Base-by-base conservation (phyloP, 1,140 invertebrate genomes). In the Portunus trituberculatus region DNA sequence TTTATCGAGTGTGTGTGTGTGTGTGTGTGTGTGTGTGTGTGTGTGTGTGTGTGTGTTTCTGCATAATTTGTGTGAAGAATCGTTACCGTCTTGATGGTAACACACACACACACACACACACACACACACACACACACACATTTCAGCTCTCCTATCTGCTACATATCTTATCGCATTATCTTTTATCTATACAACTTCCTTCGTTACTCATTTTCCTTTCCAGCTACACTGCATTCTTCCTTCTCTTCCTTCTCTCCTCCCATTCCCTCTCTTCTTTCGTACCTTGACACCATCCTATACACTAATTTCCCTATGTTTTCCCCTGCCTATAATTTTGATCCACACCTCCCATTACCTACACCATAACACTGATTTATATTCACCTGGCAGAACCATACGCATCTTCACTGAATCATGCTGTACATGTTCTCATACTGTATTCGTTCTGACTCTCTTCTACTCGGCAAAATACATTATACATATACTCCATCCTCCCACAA, bases 41-140 rank as follows among this genome's bases (percentile, higher is more conserved):
- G 16, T 20, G n/a, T n/a, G 39, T 39, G 76, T 82, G 76, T 28
- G 76, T 82, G 28, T 25, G 16, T 20, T 28, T 20, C 16, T 82
- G 16, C 1, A 25, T 20, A 82, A 25, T 25, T 82, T 82, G 76
- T 82, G 20, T 25, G 28, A 3, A 25, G 1, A 82, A 28, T 82
- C 76, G 76, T 20, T 82, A 25, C 28, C 8, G 20, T 82, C 76
- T 28, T 25, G 28, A 20, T 25, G 20, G 28, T 28, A 84, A 84
- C 31, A 84, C 83, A 84, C n/a, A 84, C 83, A 84, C 83, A 84
- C 83, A 84, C 83, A 84, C 83, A 84, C 83, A 28, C 16, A 84
- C 83, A 84, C 83, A 84, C 3, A 84, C 83, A n/a, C 83, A 84
- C 83, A 28, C 83, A 84, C 16, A 84, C 83, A 84, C 83, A 4